Evolutionary conservation across 2,797 vertebrate species (phyloP).

Genomic region (Garrulus glandarius): DNA sequence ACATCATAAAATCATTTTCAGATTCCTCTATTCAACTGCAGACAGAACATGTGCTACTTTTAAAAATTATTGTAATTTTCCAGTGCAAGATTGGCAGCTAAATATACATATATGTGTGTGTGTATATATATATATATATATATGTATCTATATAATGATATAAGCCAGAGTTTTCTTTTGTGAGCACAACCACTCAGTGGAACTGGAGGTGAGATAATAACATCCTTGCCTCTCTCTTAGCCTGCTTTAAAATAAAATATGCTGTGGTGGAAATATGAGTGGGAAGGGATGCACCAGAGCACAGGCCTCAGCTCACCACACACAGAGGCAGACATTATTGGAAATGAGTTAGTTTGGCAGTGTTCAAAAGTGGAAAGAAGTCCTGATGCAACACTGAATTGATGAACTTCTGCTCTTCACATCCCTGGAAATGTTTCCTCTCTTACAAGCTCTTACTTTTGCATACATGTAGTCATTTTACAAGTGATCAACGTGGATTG

Average conservation of each 20-base stretch:
- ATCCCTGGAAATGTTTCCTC: accelerated
- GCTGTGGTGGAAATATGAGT: neutral
- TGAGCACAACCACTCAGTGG: neutral
- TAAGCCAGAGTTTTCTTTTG: neutral
- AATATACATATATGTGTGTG: too few relatives aligned
- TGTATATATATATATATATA: accelerated
- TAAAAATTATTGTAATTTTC: neutral
- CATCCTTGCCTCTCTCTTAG: neutral
- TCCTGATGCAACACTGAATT: neutral
- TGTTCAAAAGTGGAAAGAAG: neutral
- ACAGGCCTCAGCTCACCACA: neutral
- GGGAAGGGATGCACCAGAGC: neutral
- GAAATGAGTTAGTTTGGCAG: neutral
- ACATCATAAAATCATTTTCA: neutral
- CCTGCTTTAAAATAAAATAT: neutral
- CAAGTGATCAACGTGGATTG: neutral
- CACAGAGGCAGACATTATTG: neutral
- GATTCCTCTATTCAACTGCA: neutral
- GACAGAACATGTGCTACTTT: neutral
- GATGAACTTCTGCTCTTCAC: neutral
- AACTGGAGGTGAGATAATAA: neutral
- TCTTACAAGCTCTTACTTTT: neutral
- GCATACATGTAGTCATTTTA: neutral
- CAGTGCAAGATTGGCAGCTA: neutral
- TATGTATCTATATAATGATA: neutral